Percentiles rank a stretch among this genome's conserved stretches.
Evolutionary conservation across 2,113 vertebrate genomes (phyloP).

Genomic region (Aramus guarauna): DNA sequence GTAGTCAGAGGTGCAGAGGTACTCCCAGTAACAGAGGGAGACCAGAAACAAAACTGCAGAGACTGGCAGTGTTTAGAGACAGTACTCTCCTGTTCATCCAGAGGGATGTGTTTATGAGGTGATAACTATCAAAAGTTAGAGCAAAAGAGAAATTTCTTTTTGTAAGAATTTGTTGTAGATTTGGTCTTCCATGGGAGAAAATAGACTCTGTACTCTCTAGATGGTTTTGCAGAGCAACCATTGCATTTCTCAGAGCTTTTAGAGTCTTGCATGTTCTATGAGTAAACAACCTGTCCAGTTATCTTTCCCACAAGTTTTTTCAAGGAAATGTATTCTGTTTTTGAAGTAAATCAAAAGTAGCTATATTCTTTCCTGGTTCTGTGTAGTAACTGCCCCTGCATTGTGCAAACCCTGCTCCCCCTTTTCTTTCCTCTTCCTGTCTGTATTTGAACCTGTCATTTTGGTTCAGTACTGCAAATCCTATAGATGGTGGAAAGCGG

Average conservation of each 20-base stretch:
- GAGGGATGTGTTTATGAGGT: neutral
- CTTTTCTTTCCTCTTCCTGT: neutral
- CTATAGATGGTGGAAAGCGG: fast-evolving
- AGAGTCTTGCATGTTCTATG: too few relatives aligned
- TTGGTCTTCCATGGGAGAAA: fast-evolving
- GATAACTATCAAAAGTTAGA: neutral
- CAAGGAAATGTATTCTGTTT: neutral
- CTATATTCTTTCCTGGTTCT: too few relatives aligned
- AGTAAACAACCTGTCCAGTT: neutral
- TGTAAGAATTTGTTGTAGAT: neutral
- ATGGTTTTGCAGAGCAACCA: neutral
- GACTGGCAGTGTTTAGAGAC: neutral
- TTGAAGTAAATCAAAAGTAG: fast-evolving
- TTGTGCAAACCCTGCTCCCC: neutral
- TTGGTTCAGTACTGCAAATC: neutral
- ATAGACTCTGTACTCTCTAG: neutral
- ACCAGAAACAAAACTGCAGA: neutral
- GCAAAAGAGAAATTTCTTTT: neutral
- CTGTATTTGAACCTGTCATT: neutral
- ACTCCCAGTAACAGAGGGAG: neutral
- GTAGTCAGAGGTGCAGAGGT: neutral
- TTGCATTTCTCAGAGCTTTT: neutral
- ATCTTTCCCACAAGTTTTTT: neutral
- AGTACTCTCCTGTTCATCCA: neutral
- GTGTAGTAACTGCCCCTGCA: neutral